phyloP scores from a whole-genome alignment of 2,888 invertebrate species.

The Oconnorella tubifera region DNA sequence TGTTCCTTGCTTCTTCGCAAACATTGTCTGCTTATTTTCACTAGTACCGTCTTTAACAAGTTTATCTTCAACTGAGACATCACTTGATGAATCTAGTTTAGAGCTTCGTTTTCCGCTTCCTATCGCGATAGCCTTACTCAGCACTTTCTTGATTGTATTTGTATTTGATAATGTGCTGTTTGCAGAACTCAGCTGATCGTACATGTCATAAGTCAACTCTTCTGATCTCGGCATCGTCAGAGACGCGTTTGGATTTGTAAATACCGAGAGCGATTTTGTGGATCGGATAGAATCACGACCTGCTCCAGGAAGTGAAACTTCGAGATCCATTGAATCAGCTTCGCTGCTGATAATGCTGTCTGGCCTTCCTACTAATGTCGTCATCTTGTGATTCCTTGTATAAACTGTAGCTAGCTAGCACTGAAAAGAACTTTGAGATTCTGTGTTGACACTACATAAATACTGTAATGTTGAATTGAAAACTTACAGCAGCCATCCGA shows the following conservation, averaged over 20 bases:
- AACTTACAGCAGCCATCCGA: no score
- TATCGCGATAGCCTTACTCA: no score
- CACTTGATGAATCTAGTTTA: neutral
- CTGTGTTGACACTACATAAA: no score
- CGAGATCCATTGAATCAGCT: neutral
- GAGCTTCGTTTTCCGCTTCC: constrained; percentile 1
- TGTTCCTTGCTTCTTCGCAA: constrained; percentile 1
- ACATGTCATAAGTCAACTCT: constrained; percentile 20
- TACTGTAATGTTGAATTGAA: no score
- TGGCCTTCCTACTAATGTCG: neutral
- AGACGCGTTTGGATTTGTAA: constrained; percentile 8
- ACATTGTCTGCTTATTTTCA: neutral
- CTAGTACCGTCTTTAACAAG: neutral
- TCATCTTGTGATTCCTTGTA: neutral
- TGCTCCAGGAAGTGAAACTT: neutral
- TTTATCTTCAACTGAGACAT: neutral
- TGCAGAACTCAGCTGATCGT: neutral
- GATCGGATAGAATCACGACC: constrained; percentile 10
- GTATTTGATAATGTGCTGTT: neutral
- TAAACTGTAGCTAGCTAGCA: no score
- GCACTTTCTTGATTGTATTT: neutral
- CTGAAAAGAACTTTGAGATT: no score
- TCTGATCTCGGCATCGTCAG: constrained; percentile 15
- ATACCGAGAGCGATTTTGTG: constrained; percentile 15
- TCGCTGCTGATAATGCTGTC: neutral